These are phyloP conservation scores for Vultur gryphus DNA, from an alignment of 2,797 vertebrate genomes.

Conservation along the genomic window DNA sequence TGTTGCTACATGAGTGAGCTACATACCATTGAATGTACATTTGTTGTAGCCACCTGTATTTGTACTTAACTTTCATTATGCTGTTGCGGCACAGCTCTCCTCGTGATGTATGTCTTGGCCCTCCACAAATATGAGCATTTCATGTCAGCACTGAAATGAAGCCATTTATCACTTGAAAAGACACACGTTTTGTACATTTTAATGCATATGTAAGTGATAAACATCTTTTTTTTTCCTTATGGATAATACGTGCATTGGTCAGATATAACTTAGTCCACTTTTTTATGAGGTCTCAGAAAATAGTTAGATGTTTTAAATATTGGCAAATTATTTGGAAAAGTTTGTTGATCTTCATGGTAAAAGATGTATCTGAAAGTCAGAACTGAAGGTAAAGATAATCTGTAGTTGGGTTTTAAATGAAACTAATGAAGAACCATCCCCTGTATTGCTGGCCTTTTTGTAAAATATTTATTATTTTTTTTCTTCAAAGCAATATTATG, in stretches of 20 bases:
- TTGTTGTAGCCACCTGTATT: background rate
- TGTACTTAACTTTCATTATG: background rate
- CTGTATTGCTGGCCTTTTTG: background rate
- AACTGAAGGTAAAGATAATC: background rate
- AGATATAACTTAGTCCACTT: background rate
- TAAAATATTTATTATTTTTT: rapidly evolving
- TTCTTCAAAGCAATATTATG: background rate
- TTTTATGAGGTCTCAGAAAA: background rate
- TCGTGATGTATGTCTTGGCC: background rate
- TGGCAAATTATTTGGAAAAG: background rate
- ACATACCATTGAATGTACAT: background rate
- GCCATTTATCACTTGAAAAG: background rate
- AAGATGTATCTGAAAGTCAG: background rate
- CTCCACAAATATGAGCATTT: background rate
- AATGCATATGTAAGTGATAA: background rate
- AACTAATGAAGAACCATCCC: too few relatives aligned
- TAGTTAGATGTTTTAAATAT: background rate
- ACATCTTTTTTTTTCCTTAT: background rate
- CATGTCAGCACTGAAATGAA: background rate
- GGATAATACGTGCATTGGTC: background rate
- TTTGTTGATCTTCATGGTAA: background rate
- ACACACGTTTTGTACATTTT: background rate
- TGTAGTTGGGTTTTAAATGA: background rate
- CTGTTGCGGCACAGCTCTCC: background rate
- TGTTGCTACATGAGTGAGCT: background rate